Evolutionary conservation across 2,888 invertebrate genomes (phyloP).

Genomic region (Teleiodes luculella): DNA sequence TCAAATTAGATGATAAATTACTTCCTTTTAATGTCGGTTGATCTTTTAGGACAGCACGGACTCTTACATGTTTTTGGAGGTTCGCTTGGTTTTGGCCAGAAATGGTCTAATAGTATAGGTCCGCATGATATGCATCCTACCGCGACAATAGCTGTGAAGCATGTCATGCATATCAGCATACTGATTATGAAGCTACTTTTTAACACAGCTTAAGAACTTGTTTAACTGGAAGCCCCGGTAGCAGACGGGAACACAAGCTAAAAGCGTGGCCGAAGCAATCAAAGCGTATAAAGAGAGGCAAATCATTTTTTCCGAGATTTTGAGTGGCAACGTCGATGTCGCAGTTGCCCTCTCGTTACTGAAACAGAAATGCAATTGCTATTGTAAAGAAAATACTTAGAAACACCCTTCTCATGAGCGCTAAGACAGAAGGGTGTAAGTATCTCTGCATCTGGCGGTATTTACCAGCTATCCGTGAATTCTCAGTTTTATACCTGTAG

Average conservation of each 20-base stretch:
- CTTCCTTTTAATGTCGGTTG: not conserved
- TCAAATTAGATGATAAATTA: not conserved
- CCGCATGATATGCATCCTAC: constrained; percentile 14
- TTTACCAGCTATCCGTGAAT: no score
- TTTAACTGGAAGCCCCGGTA: constrained; percentile 50
- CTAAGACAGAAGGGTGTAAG: no score
- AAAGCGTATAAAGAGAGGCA: constrained; percentile 64
- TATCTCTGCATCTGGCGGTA: no score
- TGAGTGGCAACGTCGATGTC: constrained; percentile 13
- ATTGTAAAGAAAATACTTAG: not conserved
- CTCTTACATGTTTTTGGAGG: constrained; percentile 12
- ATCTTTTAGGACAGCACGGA: constrained; percentile 11
- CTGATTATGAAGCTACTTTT: constrained; percentile 1
- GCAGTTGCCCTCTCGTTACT: not conserved
- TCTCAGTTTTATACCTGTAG: no score
- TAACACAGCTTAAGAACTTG: constrained; percentile 22
- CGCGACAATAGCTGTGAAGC: constrained; percentile 4
- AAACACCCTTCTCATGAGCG: not conserved
- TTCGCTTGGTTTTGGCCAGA: constrained; percentile 8
- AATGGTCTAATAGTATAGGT: constrained; percentile 6
- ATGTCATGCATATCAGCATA: constrained; percentile 14
- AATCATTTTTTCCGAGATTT: constrained; percentile 52
- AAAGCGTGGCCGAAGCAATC: constrained; percentile 58
- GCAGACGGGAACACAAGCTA: constrained; percentile 65
- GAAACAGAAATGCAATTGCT: not conserved